Evolutionary conservation across 2,888 invertebrate species (phyloP).

Genomic region (Miltochrista miniata): DNA sequence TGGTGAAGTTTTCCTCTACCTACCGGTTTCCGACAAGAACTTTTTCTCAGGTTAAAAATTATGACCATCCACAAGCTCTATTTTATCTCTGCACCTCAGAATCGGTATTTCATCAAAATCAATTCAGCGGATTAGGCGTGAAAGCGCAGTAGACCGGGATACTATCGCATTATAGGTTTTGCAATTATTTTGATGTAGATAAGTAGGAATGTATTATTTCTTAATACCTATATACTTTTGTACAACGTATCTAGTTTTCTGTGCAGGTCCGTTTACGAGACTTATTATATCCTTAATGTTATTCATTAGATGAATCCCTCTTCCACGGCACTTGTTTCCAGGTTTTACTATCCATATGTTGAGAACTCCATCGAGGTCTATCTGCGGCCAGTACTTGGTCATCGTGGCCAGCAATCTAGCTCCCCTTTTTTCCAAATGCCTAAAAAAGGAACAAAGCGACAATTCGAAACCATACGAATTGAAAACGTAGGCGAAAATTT

Average conservation of each 20-base stretch:
- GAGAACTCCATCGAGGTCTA: conserved; percentile 91
- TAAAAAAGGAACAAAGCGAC: conserved; percentile 36
- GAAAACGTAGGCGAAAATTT: too few relatives aligned
- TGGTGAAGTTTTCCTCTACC: too few relatives aligned
- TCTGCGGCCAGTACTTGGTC: conserved; percentile 90
- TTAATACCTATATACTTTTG: conserved; percentile 95
- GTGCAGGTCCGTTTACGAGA: conserved; percentile 86
- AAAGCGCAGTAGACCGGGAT: too few relatives aligned
- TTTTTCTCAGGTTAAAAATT: too few relatives aligned
- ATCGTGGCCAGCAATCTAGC: conserved; percentile 86
- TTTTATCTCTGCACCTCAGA: too few relatives aligned
- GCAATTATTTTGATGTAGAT: too few relatives aligned
- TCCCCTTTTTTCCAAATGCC: conserved; percentile 79
- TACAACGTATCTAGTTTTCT: conserved; percentile 93
- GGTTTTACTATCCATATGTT: conserved; percentile 98
- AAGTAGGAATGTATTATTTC: neutral
- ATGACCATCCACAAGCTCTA: too few relatives aligned
- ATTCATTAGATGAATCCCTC: conserved; percentile 94
- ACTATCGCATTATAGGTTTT: too few relatives aligned
- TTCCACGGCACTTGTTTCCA: conserved; percentile 95
- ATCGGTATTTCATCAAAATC: too few relatives aligned
- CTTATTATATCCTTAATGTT: conserved; percentile 92
- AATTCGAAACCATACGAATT: too few relatives aligned
- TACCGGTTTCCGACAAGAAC: too few relatives aligned
- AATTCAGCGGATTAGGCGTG: too few relatives aligned